phyloP scores from a whole-genome alignment of 2,888 invertebrate genomes.

The Catocala fraxini region DNA sequence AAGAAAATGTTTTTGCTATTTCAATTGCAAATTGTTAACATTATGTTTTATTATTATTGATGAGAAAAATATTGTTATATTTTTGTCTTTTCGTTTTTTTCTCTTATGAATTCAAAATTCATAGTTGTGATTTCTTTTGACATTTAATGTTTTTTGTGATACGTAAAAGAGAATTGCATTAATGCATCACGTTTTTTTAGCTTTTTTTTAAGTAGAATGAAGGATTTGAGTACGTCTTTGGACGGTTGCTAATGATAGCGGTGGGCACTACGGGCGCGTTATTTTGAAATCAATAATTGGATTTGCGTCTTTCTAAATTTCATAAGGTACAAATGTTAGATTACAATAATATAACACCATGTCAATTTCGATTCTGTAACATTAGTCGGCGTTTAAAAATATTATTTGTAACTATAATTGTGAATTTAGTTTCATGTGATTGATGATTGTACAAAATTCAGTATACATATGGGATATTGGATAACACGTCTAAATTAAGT shows the following conservation, averaged over 20 bases:
- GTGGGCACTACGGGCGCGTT: slow-evolving; percentile 62
- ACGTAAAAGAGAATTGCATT: slow-evolving; percentile 84
- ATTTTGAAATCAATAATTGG: slow-evolving; percentile 65
- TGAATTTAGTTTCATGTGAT: slow-evolving; percentile 50
- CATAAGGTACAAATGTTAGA: slow-evolving; percentile 79
- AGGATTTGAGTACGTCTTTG: slow-evolving; percentile 64
- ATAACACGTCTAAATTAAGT: slow-evolving; percentile 77
- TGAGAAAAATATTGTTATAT: slow-evolving; percentile 72
- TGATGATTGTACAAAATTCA: slow-evolving; percentile 67
- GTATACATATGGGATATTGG: slow-evolving; percentile 64
- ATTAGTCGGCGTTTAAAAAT: slow-evolving; percentile 52
- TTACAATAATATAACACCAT: slow-evolving; percentile 64
- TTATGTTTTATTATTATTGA: slow-evolving; percentile 67
- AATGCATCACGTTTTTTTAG: slow-evolving; percentile 82
- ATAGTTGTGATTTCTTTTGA: slow-evolving; percentile 88
- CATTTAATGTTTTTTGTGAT: slow-evolving; percentile 88
- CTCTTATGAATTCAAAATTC: slow-evolving; percentile 87
- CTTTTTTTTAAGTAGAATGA: slow-evolving; percentile 70
- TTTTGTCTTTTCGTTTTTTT: slow-evolving; percentile 78
- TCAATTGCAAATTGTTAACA: slow-evolving; percentile 70
- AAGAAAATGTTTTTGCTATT: slow-evolving; percentile 66
- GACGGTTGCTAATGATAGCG: slow-evolving; percentile 56
- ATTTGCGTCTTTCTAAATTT: slow-evolving; percentile 72
- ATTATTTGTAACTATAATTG: slow-evolving; percentile 46
- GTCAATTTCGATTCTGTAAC: slow-evolving; percentile 65